A percentile compares a stretch with the other conserved stretches of the same genome.
Conservation (phyloP, 1,140 invertebrate species). For the Plutomurus gul region DNA sequence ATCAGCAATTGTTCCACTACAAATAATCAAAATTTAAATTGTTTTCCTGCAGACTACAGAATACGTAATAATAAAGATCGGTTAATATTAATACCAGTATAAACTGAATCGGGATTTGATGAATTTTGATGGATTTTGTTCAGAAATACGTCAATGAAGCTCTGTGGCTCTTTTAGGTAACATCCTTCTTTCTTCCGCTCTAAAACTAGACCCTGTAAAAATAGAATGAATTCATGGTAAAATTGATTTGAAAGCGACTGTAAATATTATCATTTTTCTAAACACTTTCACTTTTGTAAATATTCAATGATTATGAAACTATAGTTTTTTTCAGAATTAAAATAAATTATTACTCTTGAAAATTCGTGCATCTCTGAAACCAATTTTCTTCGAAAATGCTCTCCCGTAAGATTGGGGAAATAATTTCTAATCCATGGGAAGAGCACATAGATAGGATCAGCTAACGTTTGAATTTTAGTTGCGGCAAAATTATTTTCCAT, state of each 20-base stretch:
- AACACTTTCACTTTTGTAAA: too few species aligned
- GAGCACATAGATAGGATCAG: conserved; percentile 9
- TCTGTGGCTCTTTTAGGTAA: conserved; percentile 66
- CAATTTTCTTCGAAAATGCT: not conserved
- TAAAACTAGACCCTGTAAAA: conserved; percentile 5
- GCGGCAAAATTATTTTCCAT: conserved; percentile 37
- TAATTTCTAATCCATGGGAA: conserved; percentile 24
- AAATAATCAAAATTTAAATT: not conserved
- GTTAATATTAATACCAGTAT: too few species aligned
- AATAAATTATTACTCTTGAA: not conserved
- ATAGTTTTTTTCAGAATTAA: too few species aligned
- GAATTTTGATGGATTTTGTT: conserved; percentile 46
- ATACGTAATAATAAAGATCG: too few species aligned
- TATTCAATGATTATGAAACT: too few species aligned
- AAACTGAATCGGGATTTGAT: not conserved
- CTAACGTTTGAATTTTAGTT: conserved; percentile 31
- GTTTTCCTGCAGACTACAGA: not conserved
- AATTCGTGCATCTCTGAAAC: conserved; percentile 5
- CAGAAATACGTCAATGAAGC: conserved; percentile 84
- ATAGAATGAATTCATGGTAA: not conserved
- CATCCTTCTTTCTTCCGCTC: conserved; percentile 67
- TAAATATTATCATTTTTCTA: too few species aligned
- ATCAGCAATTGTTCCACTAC: conserved; percentile 51
- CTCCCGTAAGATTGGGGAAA: not conserved
- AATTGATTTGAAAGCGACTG: too few species aligned